A percentile compares a stretch with the other conserved stretches of the same genome.
These are phyloP conservation scores for Rhincodon typus DNA, from an alignment of 2,797 vertebrate species.

Conservation along the genomic window DNA sequence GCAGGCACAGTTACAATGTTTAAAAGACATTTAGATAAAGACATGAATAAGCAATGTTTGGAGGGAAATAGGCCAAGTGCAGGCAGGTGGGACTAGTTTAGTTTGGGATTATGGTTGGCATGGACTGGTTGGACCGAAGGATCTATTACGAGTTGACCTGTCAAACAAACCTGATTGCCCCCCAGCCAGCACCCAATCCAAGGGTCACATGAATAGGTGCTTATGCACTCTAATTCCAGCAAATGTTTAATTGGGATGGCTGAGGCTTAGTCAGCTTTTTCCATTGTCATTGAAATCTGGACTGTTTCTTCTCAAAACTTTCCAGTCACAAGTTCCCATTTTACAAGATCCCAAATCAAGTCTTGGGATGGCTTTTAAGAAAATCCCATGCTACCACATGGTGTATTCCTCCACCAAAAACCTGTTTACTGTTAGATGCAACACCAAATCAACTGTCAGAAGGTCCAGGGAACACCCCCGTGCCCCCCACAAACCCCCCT, in stretches of 20 bases:
- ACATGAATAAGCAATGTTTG: too few species aligned
- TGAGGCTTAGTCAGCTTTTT: neutral
- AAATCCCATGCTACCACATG: neutral
- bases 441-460: neutral
- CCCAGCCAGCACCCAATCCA: neutral
- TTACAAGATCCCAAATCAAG: neutral
- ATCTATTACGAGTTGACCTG: neutral
- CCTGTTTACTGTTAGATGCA: neutral
- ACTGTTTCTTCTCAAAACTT: neutral
- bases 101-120: too few species aligned
- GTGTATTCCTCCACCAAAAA: neutral
- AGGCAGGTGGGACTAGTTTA: too few species aligned
- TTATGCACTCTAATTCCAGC: neutral
- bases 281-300: neutral
- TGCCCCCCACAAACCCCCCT: neutral
- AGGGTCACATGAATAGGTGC: neutral
- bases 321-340: too few species aligned
- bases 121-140: too few species aligned
- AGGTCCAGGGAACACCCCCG: neutral
- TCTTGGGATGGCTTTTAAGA: neutral
- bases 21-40: too few species aligned
- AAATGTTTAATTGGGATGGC: neutral
- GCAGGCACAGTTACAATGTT: too few species aligned
- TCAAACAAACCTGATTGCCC: neutral
- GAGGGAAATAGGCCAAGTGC: too few species aligned